Conservation (phyloP, 2,113 vertebrate species). For the Tupaia chinensis region DNA sequence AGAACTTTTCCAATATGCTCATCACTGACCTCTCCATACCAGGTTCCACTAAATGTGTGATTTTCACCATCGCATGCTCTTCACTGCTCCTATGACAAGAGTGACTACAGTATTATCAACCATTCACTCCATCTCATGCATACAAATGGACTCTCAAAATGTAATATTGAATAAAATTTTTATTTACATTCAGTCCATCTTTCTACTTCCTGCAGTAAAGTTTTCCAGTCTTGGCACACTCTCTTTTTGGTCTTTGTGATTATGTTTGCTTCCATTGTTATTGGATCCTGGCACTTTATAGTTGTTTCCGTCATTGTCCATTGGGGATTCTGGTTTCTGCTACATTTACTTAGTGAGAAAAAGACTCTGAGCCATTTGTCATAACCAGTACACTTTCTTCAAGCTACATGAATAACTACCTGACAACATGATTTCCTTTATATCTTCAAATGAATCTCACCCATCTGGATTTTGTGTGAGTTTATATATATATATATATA, state of each 20-base stretch:
- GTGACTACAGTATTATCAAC: not conserved
- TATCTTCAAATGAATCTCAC: slow-evolving; percentile 55
- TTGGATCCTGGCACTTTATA: slow-evolving; percentile 56
- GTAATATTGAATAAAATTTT: not conserved
- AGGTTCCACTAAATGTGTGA: not conserved
- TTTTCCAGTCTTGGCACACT: not conserved
- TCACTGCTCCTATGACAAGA: not conserved
- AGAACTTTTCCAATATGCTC: not conserved
- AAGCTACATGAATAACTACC: slow-evolving; percentile 17
- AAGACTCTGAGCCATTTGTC: slow-evolving; percentile 62
- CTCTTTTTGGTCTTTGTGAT: slow-evolving; percentile 29
- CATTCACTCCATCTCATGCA: not conserved
- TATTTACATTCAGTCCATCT: not conserved
- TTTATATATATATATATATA: too few relatives aligned
- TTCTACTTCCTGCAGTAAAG: not conserved
- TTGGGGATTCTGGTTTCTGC: slow-evolving; percentile 64
- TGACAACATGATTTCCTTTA: slow-evolving; percentile 36
- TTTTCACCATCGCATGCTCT: not conserved
- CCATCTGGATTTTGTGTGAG: not conserved
- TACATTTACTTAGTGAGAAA: slow-evolving; percentile 65
- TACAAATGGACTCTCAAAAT: too few relatives aligned
- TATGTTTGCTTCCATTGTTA: slow-evolving; percentile 50
- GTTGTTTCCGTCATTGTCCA: slow-evolving; percentile 63
- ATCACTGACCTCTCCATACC: not conserved
- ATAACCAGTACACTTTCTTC: slow-evolving; percentile 50